Evolutionary conservation across 2,797 vertebrate genomes (phyloP).

Genomic region (Tamandua tetradactyla): DNA sequence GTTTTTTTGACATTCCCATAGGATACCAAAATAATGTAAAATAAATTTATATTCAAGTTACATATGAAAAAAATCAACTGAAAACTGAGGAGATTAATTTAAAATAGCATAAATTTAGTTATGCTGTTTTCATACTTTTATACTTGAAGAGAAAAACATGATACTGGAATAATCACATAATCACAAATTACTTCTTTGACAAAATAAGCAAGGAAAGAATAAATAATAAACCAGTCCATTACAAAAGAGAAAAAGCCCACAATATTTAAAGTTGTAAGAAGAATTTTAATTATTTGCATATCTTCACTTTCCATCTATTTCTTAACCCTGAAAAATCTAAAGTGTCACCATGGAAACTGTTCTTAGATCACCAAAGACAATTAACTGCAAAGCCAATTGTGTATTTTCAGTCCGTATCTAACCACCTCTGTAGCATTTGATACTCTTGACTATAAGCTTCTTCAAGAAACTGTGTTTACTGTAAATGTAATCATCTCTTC

Average conservation of each 20-base stretch:
- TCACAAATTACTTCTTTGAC: background rate
- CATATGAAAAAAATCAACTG: background rate
- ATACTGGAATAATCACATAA: background rate
- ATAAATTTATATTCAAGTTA: conserved; percentile 11
- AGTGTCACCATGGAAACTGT: background rate
- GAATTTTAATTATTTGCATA: background rate
- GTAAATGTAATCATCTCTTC: background rate
- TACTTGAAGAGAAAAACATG: background rate
- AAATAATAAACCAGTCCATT: background rate
- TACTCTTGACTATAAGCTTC: background rate
- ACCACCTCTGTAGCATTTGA: background rate
- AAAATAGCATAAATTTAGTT: background rate
- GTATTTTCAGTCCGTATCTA: background rate
- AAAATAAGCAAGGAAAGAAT: background rate
- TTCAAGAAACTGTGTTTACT: background rate
- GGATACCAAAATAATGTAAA: background rate
- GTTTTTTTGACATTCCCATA: background rate
- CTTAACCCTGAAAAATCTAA: background rate
- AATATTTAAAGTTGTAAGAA: background rate
- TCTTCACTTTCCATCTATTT: background rate
- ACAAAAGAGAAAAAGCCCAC: background rate
- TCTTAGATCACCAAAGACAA: background rate
- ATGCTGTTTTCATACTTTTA: background rate
- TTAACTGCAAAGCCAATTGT: background rate
- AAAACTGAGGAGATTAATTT: background rate